Base-by-base conservation (phyloP, 92 coral and sea anemone genomes). In the Paramuricea clavata region DNA sequence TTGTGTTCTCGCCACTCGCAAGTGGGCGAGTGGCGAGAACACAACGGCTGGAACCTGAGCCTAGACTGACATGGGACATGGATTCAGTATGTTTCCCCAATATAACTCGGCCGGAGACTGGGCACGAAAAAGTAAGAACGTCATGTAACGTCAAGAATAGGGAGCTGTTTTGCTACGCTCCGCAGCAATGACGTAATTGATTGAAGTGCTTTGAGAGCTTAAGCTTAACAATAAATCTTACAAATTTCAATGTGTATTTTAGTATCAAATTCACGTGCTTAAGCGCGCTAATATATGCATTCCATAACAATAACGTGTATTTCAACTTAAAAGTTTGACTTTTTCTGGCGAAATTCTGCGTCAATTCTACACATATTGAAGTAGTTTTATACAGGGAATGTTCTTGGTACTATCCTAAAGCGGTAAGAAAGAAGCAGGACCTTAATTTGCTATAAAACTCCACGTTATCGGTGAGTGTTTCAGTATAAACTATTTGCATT, bases 281-380 rank as follows among this genome's bases (percentile, higher is more conserved):
- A n/a, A n/a, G n/a, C n/a, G n/a, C n/a, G n/a, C n/a, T 74, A 36
- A 44, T 27, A 17, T 74, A 39, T 44, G 80, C 80, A 74, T 74
- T 74, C 59, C 39, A 41, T 74, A 17, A 25, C 50, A 74, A 59
- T 41, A 74, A 74, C 39, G 42, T 74, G 33, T 21, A 3, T 49
- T 74, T 44, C 34, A 33, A 74, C 49, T 25, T 19, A 21, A 39
- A 74, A 74, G 17, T 39, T 43, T 13, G 5, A 59, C 12, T 39
- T 44, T n/a, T 26, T 43, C 10, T 27, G 5, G 25, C 39, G 25
- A 19, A 27, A 27, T 19, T 74, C 80, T 74, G 16, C 23, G 32
- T 4, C 12, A 39, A 33, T 21, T 22, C 12, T 44, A 0, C 2
- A 7, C 28, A 44, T 15, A 28, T 74, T 74, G 12, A 16, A 28